phyloP scores from a whole-genome alignment of 2,797 vertebrate species.

The Diplodus sargus region DNA sequence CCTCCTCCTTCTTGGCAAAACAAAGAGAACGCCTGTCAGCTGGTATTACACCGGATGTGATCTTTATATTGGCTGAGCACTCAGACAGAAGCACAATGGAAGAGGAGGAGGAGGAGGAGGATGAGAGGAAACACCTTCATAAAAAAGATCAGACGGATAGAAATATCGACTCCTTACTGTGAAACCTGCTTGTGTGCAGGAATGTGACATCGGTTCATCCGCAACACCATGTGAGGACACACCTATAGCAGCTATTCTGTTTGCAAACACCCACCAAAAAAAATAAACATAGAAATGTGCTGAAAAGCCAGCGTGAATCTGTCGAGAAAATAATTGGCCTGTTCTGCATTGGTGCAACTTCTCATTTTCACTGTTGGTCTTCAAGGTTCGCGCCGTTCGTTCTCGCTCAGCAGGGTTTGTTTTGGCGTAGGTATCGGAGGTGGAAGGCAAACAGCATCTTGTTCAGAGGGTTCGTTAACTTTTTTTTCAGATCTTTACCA shows the following conservation, averaged over 20 bases:
- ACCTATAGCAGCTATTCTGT: not conserved
- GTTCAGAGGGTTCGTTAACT: not conserved
- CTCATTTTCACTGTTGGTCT: slow-evolving; percentile 11
- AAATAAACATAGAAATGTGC: not conserved
- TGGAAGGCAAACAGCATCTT: not conserved
- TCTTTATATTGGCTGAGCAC: not conserved
- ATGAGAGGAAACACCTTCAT: not conserved
- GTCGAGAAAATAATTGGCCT: not conserved
- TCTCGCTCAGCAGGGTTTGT: slow-evolving; percentile 26
- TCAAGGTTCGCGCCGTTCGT: not conserved
- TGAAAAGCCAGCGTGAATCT: not conserved
- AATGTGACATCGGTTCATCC: not conserved
- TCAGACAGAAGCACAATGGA: slow-evolving; percentile 1
- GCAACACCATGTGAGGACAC: not conserved
- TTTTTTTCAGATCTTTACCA: not conserved
- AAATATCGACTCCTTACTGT: not conserved
- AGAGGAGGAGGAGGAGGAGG: not conserved
- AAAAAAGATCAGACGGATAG: slow-evolving; percentile 3
- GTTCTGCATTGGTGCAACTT: not conserved
- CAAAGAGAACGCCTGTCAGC: slow-evolving; percentile 27
- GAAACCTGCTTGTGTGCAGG: not conserved
- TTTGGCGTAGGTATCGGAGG: not conserved
- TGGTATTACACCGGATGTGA: slow-evolving; percentile 6
- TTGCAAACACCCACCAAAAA: slow-evolving; percentile 12
- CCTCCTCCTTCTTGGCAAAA: slow-evolving; percentile 48